Percentiles rank a stretch among this genome's conserved stretches.
These are phyloP conservation scores for Lithophane ornitopus DNA, from an alignment of 2,888 invertebrate species.

Conservation along the genomic window DNA sequence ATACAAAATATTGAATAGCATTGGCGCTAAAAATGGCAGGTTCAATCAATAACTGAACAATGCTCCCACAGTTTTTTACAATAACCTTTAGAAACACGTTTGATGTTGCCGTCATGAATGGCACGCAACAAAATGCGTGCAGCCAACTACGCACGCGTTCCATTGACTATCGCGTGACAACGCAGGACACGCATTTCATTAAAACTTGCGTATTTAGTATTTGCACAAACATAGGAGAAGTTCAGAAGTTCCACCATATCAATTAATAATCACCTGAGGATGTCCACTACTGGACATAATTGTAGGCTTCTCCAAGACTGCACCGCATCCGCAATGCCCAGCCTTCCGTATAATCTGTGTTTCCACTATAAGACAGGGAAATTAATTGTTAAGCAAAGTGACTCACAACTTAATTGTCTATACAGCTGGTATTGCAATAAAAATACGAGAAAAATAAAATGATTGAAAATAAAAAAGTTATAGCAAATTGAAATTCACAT, in stretches of 20 bases:
- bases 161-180: constrained; percentile 49
- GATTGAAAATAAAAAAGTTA: no score
- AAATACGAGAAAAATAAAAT: no score
- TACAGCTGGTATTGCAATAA: no score
- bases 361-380: not conserved
- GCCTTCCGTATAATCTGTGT: no score
- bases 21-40: constrained; percentile 19
- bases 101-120: constrained; percentile 36
- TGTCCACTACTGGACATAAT: no score
- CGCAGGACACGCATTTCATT: constrained; percentile 23
- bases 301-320: no score
- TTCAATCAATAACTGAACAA: constrained; percentile 48
- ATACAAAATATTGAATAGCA: constrained; percentile 15
- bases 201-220: constrained; percentile 3
- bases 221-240: not conserved
- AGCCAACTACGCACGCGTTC: constrained; percentile 16
- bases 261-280: no score
- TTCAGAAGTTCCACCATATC: constrained; percentile 13
- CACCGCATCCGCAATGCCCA: no score
- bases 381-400: no score
- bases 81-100: constrained; percentile 26
- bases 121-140: constrained; percentile 26
- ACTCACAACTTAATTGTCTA: no score
- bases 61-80: constrained; percentile 12
- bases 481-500: no score